Conservation (phyloP, 2,797 vertebrate genomes). For the Tamandua tetradactyla region DNA sequence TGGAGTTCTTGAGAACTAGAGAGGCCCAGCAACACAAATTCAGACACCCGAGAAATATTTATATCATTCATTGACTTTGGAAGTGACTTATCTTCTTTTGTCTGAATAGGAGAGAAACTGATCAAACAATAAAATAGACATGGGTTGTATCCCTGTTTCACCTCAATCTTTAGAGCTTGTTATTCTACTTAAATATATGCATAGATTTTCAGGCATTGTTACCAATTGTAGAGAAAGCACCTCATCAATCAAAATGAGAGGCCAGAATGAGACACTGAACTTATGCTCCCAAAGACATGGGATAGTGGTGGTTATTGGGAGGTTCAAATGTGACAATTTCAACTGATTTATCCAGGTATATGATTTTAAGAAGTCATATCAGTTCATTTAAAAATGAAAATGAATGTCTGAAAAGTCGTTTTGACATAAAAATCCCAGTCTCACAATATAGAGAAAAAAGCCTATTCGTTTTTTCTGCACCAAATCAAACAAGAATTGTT, state of each 20-base stretch:
- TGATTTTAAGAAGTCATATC: no score
- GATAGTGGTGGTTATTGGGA: no score
- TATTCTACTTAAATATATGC: neutral
- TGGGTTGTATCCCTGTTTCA: neutral
- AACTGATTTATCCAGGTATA: no score
- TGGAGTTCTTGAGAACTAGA: constrained; percentile 63
- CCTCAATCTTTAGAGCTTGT: neutral
- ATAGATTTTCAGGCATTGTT: neutral
- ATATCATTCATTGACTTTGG: constrained; percentile 68
- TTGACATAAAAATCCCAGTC: no score
- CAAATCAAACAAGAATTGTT: no score
- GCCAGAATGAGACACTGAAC: no score
- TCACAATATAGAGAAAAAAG: no score
- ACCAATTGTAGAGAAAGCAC: neutral
- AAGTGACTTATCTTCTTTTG: neutral
- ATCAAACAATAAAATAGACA: neutral
- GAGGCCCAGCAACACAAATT: constrained; percentile 76
- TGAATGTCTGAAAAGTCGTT: no score
- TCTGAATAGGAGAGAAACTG: constrained; percentile 7
- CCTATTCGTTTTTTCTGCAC: no score
- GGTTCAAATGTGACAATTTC: no score
- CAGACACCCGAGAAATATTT: constrained; percentile 60
- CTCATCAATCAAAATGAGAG: neutral
- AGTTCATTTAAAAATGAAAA: no score
- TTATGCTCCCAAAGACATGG: no score